Base-by-base conservation (phyloP, 2,113 vertebrate species). In the Bostrychus sinensis region DNA sequence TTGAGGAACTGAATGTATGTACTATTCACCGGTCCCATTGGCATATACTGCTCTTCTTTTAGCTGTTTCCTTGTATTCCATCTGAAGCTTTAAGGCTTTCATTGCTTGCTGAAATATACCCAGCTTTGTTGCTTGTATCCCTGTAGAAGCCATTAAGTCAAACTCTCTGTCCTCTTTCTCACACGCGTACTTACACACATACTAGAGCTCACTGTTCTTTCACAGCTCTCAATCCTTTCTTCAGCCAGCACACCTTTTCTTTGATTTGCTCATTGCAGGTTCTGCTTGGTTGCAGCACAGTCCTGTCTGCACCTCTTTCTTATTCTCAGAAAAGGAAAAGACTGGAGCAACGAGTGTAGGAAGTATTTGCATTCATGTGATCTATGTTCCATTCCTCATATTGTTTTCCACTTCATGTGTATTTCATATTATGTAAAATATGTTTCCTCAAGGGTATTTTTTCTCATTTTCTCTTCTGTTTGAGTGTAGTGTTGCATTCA, bases 261-360 rank as follows among this genome's bases (percentile, higher is more conserved):
- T 65, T 77, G 55, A 78, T 80, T 80, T 78, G 67, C 30, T 65
- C 59, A 45, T 59, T 66, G 61, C 45, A 13, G 75, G 51, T 32
- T 72, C 68, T 64, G 70, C 45, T n/a, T 30, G 57, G 75, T 71
- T 76, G 77, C 57, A 0, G 32, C 42, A 34, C 69, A 56, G 45
- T 13, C 41, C 42, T 70, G 67, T 59, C 61, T 51, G 54, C 53
- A 34, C 57, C 50, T 48, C 22, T 48, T 62, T 69, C 5, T 62
- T 58, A 39, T 62, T 75, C 58, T 38, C 39, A 51, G 51, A 36
- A 71, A 22, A 69, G 30, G 37, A 30, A 45, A 19, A 25, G 25
- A 54, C 30, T 16, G 19, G 17, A 32, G 14, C 45, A 60, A 72
- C 77, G 64, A 41, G 22, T 17, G 17, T 17, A 53, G 48, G 19